These are phyloP conservation scores for Sycophila sp. DNA, from an alignment of 1,140 invertebrate genomes.

Conservation along the genomic window DNA sequence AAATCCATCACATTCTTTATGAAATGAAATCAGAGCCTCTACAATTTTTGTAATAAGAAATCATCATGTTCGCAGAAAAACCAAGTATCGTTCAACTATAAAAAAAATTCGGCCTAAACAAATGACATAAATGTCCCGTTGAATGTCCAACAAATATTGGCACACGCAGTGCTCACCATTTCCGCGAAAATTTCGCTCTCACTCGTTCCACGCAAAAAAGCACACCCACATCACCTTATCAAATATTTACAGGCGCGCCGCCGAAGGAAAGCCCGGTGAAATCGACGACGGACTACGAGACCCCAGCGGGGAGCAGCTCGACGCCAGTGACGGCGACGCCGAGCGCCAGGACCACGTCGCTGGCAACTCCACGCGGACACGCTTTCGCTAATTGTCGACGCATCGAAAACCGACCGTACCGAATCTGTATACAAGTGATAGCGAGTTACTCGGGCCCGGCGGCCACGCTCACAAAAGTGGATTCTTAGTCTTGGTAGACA, in stretches of 20 bases:
- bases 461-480: too few species aligned
- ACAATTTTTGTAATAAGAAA: too few species aligned
- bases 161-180: too few species aligned
- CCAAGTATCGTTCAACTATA: too few species aligned
- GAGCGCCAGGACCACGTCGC: background rate
- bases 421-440: slow-evolving; percentile 15
- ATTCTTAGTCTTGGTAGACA: too few species aligned
- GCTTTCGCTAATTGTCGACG: slow-evolving; percentile 19
- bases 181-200: background rate
- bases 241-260: slow-evolving; percentile 2
- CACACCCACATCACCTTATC: background rate
- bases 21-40: too few species aligned
- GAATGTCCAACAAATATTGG: too few species aligned
- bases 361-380: background rate
- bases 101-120: too few species aligned
- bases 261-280: background rate
- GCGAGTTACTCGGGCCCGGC: background rate
- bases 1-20: too few species aligned
- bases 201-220: background rate
- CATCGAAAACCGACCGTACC: background rate
- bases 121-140: too few species aligned
- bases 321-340: background rate
- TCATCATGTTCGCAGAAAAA: too few species aligned
- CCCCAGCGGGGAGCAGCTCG: background rate
- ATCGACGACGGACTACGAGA: background rate